These are phyloP conservation scores for Plecturocebus donacophilus DNA, from an alignment of 2,113 vertebrate genomes.

Conservation along the genomic window DNA sequence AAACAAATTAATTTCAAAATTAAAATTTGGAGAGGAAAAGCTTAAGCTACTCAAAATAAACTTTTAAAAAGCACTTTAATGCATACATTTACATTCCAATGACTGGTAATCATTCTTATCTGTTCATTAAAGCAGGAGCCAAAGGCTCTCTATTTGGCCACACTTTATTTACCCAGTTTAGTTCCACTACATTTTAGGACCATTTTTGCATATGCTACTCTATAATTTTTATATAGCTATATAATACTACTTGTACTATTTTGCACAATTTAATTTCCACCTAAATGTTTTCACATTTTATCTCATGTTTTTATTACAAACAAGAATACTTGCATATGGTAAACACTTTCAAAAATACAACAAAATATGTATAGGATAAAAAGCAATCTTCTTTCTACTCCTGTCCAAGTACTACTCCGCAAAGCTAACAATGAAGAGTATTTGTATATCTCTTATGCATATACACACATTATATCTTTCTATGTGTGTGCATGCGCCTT, in stretches of 20 bases:
- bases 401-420: not conserved
- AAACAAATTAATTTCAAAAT: conserved; percentile 42
- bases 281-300: conserved; percentile 20
- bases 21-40: conserved; percentile 48
- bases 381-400: not conserved
- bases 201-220: not conserved
- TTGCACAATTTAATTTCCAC: not conserved
- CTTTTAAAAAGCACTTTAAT: conserved; percentile 35
- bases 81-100: conserved; percentile 46
- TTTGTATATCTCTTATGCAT: not conserved
- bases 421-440: conserved; percentile 25
- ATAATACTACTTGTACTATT: not conserved
- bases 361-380: not conserved
- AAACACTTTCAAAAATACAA: not conserved
- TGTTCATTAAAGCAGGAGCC: conserved; percentile 20
- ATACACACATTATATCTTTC: not conserved
- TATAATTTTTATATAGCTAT: conserved; percentile 12
- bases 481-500: not conserved
- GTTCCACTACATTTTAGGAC: conserved; percentile 19
- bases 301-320: not conserved
- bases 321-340: not conserved
- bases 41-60: conserved; percentile 40
- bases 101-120: conserved; percentile 42
- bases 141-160: not conserved
- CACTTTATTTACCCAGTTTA: conserved; percentile 37